A percentile compares a stretch with the other conserved stretches of the same genome.
Evolutionary conservation across 2,797 vertebrate species (phyloP).

Genomic region (Anas capensis): DNA sequence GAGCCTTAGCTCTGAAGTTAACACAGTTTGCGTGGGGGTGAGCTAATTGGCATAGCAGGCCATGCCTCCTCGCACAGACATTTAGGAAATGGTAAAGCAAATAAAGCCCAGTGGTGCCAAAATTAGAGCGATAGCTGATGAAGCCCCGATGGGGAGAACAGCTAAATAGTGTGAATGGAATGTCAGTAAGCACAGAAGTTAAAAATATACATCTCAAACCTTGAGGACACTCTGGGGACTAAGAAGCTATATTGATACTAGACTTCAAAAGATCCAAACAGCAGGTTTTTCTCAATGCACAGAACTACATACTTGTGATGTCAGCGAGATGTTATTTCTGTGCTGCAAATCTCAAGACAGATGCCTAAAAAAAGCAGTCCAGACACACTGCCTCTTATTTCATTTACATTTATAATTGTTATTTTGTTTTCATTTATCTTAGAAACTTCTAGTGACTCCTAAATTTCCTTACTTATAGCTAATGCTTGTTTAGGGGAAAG

Average conservation of each 20-base stretch:
- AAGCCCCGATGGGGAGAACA: constrained; percentile 10
- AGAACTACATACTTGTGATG: constrained; percentile 52
- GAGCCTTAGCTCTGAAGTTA: background rate
- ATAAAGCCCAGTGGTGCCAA: background rate
- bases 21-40: background rate
- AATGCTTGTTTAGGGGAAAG: background rate
- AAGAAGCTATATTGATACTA: constrained; percentile 62
- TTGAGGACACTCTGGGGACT: constrained; percentile 46
- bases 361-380: background rate
- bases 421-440: background rate
- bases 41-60: background rate
- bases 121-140: constrained; percentile 28
- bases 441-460: background rate
- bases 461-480: background rate
- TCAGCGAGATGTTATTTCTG: constrained; percentile 57
- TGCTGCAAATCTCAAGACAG: background rate
- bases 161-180: constrained; percentile 43
- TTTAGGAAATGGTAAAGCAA: constrained; percentile 45
- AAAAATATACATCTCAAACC: constrained; percentile 63
- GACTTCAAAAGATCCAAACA: constrained; percentile 68
- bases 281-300: constrained; percentile 49
- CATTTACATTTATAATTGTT: background rate
- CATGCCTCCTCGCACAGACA: background rate
- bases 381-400: background rate
- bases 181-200: constrained; percentile 47